phyloP scores from a whole-genome alignment of 2,888 invertebrate genomes.

The Trilocha varians region DNA sequence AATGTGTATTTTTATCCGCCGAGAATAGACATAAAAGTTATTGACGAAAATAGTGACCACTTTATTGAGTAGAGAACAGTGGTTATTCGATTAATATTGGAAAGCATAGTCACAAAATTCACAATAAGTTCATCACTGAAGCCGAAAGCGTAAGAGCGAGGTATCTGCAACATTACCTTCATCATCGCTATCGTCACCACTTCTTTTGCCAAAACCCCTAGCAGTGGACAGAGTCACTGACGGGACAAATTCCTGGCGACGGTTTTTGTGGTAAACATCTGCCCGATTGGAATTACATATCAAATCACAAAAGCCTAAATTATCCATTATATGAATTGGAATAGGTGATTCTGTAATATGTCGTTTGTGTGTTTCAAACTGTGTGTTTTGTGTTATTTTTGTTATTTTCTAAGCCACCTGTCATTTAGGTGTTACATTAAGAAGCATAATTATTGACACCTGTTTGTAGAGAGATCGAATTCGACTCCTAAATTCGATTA shows the following conservation, averaged over 20 bases:
- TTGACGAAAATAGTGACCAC: too few relatives aligned
- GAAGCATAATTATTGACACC: neutral
- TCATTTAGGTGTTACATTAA: neutral
- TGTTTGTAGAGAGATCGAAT: neutral
- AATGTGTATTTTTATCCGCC: neutral
- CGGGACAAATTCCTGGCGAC: too few relatives aligned
- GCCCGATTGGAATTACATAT: neutral
- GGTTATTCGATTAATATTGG: too few relatives aligned
- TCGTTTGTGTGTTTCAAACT: too few relatives aligned
- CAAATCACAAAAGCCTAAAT: constrained; percentile 1
- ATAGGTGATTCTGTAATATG: too few relatives aligned
- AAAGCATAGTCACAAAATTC: too few relatives aligned
- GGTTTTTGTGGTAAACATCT: constrained; percentile 42
- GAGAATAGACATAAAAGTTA: neutral
- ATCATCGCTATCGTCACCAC: constrained; percentile 41
- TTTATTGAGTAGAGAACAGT: too few relatives aligned
- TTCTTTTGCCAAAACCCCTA: constrained; percentile 54
- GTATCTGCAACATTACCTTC: constrained; percentile 43
- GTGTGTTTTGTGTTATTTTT: neutral
- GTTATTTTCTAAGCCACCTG: neutral
- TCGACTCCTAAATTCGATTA: neutral
- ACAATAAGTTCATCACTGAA: neutral
- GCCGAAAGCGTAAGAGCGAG: neutral
- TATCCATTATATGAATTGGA: too few relatives aligned
- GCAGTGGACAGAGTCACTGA: constrained; percentile 52